Evolutionary conservation across 2,113 vertebrate genomes (phyloP), one percentile per base, ranked within the genome.

Genomic region (Drymodes brunneopygia): DNA sequence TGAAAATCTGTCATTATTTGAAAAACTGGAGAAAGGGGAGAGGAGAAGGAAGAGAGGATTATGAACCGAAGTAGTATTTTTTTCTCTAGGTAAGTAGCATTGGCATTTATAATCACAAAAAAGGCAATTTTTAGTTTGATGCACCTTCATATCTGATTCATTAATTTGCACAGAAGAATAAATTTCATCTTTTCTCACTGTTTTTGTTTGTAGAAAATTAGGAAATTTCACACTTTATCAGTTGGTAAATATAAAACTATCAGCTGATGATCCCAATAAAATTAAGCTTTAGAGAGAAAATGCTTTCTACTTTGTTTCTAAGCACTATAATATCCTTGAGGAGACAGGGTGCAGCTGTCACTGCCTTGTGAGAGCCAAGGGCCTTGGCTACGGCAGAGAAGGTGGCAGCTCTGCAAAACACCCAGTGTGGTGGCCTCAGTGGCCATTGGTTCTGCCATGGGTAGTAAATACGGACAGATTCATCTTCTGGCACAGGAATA

Each of bases 81-180:
- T 38, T 65, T 20, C 10, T 4, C 10, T 54, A 42, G 13, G 9
- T 45, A 71, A 74, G 31, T 27, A 81, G 4, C 15, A 48, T 1
- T 51, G 27, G 7, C 15, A 96, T 84, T 79, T 92, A 21, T 92
- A 88, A 73, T 82, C 89, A 78, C n/a, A 79, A 95, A 92, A 92
- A 89, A 61, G 16, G 21, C 60, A 35, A 86, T 62, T 84, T 95
- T 96, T 91, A 33, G 47, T 92, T 83, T 95, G 9, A 48, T 94
- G n/a, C 28, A 72, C 38, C 25, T 95, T 96, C 71, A 87, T 33
- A 65, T 48, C 70, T 6, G 1, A 28, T 54, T 25, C 51, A 78
- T 81, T 65, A 33, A 47, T 84, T 92, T 77, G 28, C 42, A 64
- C 6, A 58, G 13, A 42, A 48, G 58, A 88, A 88, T 27, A 36